Evolutionary conservation across 2,888 invertebrate genomes (phyloP).

Genomic region (Argyresthia albistria): DNA sequence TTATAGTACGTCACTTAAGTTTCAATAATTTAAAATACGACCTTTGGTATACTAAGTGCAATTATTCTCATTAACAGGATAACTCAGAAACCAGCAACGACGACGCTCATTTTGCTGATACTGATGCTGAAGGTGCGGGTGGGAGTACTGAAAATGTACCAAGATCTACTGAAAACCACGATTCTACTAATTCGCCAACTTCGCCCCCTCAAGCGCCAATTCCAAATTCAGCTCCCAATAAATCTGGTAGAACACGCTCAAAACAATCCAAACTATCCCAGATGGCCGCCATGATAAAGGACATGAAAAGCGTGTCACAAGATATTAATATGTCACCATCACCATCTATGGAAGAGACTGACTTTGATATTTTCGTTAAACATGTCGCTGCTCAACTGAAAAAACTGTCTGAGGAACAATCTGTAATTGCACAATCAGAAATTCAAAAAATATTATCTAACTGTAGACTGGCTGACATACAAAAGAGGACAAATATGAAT

Average conservation of each 20-base stretch:
- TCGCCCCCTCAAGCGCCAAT: not conserved
- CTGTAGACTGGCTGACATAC: conserved; percentile 12
- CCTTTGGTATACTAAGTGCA: too few species aligned
- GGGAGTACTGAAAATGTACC: conserved; percentile 5
- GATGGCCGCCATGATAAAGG: conserved; percentile 13
- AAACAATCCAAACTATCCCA: conserved; percentile 15
- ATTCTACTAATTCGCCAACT: conserved; percentile 9
- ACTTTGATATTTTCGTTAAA: conserved; percentile 13
- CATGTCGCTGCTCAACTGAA: conserved; percentile 13
- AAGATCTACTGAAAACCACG: conserved; percentile 12
- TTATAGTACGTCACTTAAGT: conserved; percentile 10
- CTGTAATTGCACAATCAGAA: conserved; percentile 15
- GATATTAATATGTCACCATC: conserved; percentile 8
- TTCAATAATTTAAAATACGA: conserved; percentile 9
- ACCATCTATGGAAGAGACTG: conserved; percentile 8
- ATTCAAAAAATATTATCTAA: conserved; percentile 16
- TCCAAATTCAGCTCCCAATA: conserved; percentile 9
- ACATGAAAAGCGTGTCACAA: conserved; percentile 13
- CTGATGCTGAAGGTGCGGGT: too few species aligned
- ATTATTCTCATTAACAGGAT: conserved; percentile 9
- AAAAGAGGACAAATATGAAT: too few species aligned
- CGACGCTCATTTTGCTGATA: conserved; percentile 1
- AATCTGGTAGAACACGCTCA: conserved; percentile 9
- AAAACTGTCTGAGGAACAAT: conserved; percentile 15
- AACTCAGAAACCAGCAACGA: conserved; percentile 11